Evolutionary conservation across 2,797 vertebrate species (phyloP), one percentile per base, ranked within the genome.

Genomic region (Oceanodroma leucorhoa): DNA sequence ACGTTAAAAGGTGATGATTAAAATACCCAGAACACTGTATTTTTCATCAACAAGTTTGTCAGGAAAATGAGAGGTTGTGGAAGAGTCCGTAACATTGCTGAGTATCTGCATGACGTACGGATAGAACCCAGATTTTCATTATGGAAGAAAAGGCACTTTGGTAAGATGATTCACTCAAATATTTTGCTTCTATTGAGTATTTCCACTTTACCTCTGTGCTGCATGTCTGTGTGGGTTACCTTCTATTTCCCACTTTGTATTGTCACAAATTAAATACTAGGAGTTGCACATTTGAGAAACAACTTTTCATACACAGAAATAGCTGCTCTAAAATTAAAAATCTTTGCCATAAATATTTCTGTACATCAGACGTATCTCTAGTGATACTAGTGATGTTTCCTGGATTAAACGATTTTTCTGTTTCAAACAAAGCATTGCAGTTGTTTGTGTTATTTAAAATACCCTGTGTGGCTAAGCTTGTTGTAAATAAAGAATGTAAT

Each of bases 241-340:
- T 50, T 72, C 71, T 46, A 2, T 71, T 58, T 70, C 65, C 46
- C 36, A 43, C 58, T 65, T 60, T 14, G n/a, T 80, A 32, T n/a
- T 61, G 32, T 81, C 14, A 38, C 41, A 71, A 51, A 57, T 76
- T 15, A 83, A 27, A 43, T 73, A 43, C 26, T 23, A 40, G 54
- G 40, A 58, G 18, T 78, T 82, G 32, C 45, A 60, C 97, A 98
- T 55, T 98, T 98, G 96, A 99, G 99, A 97, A 98, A 99, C 18
- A 98, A 97, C 8, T 99, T 99, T 97, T 99, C 98, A 46, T 43
- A 36, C 32, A 54, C 29, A 83, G 62, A 79, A 65, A 32, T 14
- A 58, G 20, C 11, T 40, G 50, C 98, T 99, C 98, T 99, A 98
- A 62, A 97, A 95, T 26, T 17, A 41, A 73, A 53, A 36, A 41